Base-by-base conservation (phyloP, 2,888 invertebrate species). In the Adela reaumurella region DNA sequence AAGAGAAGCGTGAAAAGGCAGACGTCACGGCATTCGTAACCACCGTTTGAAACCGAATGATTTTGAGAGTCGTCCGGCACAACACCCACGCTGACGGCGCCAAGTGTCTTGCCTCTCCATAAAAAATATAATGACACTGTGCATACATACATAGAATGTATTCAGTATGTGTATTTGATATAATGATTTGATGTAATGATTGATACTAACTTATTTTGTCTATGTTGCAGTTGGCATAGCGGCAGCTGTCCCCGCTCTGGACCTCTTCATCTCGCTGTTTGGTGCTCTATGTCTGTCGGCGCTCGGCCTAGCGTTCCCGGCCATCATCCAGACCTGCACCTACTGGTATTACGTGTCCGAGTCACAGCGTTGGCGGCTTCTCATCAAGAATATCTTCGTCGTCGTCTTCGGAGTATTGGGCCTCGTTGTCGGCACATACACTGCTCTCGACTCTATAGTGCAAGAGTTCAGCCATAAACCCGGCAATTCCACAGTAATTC, bases 281-380 rank as follows among this genome's bases (percentile, higher is more conserved):
- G 96, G 96, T n/a, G 94, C 96, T 0, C 81, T 96, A 2, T 93
- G 94, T 55, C 79, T 94, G 45, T 93, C 95, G 0, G 91, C 90
- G 0, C 81, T 96, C 50, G 95, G 96, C 0, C 80, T 97, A 45
- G 91, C 93, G 1, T 91, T 96, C 66, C 96, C 96, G 10, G 94
- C 96, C 0, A 74, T 94, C 53, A 90, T 97, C 56, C 90, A 96
- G 62, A 84, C 89, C 55, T 87, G 89, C 65, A 88, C 90, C 0
- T 88, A 88, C 64, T 94, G 92, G 91, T 83, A 87, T 59, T 76
- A 82, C 49, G 81, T 79, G 5, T 74, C 77, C 1, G 81, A 83
- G 14, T 62, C 74, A 0, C 78, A 80, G 50, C 83, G 80, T 54
- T 65, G 74, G 4, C 79, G 85, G 56, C 80, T 88, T 72, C 57